Evolutionary conservation across 2,888 invertebrate species (phyloP), one percentile per base, ranked within the genome.

Genomic region (Urechis unicinctus): DNA sequence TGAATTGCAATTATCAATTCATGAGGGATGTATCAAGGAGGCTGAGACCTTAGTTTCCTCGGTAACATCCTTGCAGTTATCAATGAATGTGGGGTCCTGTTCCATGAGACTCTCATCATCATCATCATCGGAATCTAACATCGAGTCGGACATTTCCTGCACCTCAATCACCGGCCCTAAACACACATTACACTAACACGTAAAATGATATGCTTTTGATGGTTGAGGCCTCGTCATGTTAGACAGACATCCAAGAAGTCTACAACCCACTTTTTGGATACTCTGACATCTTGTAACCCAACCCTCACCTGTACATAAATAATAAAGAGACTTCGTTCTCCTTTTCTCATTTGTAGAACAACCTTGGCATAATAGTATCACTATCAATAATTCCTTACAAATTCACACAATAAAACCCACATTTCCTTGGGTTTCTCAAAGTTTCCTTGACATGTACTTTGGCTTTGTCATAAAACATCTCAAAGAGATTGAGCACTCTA

Each of bases 111-210:
- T n/a, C n/a, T 50, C 51, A 46, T 52, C 62, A 50, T 43, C 42
- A 31, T 44, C 41, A 26, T 57, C 48, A 29, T 57, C 58, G 42
- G 54, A 21, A 28, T 50, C 64, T 47, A 69, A 70, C 54, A 17
- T 17, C 9, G 36, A 36, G 17, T 36, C 36, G 9, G 70, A 70
- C 21, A 65, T 70, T 52, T 75, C 74, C 55, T 74, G 68, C n/a
- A 75, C 69, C 53, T 75, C 74, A 3, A 73, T 69, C 52, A 75
- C 72, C 26, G 75, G 75, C 72, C 71, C 74, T 74, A 58, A 13
- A 36, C n/a, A n/a, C n/a, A n/a, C n/a, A n/a, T n/a, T n/a, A n/a
- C n/a, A n/a, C n/a, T n/a, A n/a, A n/a, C n/a, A n/a, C n/a, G n/a
- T n/a, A n/a, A n/a, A n/a, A n/a, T n/a, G n/a, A n/a, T n/a, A n/a